Percentiles rank a stretch among this genome's conserved stretches.
These are phyloP conservation scores for Ectemnius lituratus DNA, from an alignment of 2,888 invertebrate genomes.

Conservation along the genomic window DNA sequence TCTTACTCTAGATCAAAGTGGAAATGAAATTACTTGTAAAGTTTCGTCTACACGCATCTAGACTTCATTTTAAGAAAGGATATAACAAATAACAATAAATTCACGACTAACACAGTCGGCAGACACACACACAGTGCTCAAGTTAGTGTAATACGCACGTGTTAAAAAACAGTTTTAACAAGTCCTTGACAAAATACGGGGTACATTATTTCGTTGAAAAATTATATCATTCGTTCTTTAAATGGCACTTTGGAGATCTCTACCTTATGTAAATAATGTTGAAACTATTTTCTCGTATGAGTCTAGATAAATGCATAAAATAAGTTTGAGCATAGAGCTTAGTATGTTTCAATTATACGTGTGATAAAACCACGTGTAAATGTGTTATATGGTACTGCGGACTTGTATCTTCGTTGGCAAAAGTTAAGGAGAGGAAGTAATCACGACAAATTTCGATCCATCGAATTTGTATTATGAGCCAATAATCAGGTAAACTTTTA, in stretches of 20 bases:
- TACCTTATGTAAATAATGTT: neutral
- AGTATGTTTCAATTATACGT: neutral
- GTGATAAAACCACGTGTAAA: neutral
- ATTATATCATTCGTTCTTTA: neutral
- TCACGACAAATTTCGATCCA: conserved; percentile 1
- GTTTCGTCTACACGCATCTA: conserved; percentile 16
- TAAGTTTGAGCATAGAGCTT: neutral
- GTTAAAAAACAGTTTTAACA: conserved; percentile 6
- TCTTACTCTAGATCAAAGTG: conserved; percentile 18
- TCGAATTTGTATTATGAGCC: neutral
- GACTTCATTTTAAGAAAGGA: conserved; percentile 7
- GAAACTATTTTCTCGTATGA: conserved; percentile 6
- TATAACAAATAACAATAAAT: neutral
- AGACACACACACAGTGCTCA: too few relatives aligned
- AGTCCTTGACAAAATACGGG: neutral
- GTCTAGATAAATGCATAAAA: neutral
- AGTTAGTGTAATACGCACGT: neutral
- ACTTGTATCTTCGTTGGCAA: neutral
- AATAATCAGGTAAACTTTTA: too few relatives aligned
- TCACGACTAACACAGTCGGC: too few relatives aligned
- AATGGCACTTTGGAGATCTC: neutral
- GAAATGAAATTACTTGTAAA: conserved; percentile 25
- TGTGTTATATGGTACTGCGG: neutral
- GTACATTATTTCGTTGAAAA: neutral
- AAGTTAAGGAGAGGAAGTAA: neutral